These are phyloP conservation scores for Orius laevigatus DNA, from an alignment of 1,140 invertebrate species.

Conservation along the genomic window DNA sequence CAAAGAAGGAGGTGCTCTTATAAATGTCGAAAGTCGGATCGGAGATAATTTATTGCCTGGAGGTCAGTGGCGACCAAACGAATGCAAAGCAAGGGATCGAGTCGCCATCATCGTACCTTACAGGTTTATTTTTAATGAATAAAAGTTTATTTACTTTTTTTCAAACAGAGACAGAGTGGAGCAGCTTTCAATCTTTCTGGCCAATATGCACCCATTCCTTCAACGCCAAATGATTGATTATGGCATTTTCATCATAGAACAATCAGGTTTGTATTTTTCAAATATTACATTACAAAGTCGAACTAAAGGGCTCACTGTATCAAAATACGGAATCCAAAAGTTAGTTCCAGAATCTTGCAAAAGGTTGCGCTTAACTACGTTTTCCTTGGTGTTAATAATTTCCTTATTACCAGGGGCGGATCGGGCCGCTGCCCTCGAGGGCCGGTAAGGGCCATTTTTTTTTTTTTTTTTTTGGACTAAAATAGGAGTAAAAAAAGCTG, in stretches of 20 bases:
- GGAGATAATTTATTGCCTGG: slow-evolving; percentile 36
- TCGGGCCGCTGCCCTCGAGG: too few relatives aligned
- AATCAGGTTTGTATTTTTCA: slow-evolving; percentile 40
- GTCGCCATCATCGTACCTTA: slow-evolving; percentile 77
- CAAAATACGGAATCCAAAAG: too few relatives aligned
- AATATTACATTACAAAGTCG: too few relatives aligned
- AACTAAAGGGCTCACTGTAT: too few relatives aligned
- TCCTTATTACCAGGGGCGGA: too few relatives aligned
- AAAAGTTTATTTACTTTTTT: not conserved
- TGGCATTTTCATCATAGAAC: slow-evolving; percentile 89
- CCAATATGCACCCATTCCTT: slow-evolving; percentile 81
- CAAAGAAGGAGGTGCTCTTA: slow-evolving; percentile 11
- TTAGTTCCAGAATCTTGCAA: too few relatives aligned
- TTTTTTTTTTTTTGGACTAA: too few relatives aligned
- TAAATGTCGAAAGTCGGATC: slow-evolving; percentile 11
- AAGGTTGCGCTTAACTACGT: too few relatives aligned
- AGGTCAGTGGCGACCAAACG: slow-evolving; percentile 55
- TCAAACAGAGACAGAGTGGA: slow-evolving; percentile 60
- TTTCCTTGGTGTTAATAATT: too few relatives aligned
- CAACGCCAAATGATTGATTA: slow-evolving; percentile 84
- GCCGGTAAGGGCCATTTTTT: too few relatives aligned
- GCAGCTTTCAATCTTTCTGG: slow-evolving; percentile 67
- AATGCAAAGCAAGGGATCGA: slow-evolving; percentile 55
- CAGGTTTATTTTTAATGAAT: slow-evolving; percentile 30
- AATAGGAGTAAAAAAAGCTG: too few relatives aligned